Base-by-base conservation (phyloP, 2,888 invertebrate genomes). In the Pyrochroa serraticornis region DNA sequence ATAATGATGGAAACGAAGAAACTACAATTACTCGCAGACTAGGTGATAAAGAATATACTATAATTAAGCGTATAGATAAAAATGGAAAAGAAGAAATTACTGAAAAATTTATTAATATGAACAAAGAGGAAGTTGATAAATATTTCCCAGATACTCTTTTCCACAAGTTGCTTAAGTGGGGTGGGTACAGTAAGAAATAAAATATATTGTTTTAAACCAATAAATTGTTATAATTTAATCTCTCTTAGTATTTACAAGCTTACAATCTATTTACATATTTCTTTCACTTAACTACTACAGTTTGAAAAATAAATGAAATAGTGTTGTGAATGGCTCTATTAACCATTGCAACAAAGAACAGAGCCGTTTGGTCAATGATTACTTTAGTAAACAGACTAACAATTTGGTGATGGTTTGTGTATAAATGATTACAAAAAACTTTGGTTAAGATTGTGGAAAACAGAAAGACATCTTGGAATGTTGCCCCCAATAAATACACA, bases 1-100 rank as follows among this genome's bases (percentile, higher is more conserved):
- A 87, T 66, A 82, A 80, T 7, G 77, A 83, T 36, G 87, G 87
- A 0, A 85, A 84, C 66, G 81, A 83, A 64, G 83, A 85, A 66
- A 85, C 82, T 7, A 84, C 82, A n/a, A 74, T 85, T 32, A 84
- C 83, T 3, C 64, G 63, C 35, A 71, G 65, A 68, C 50, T 72
- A 7, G 77, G 74, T 1, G 74, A 77, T 60, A 75, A 77, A 66
- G 77, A 79, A 66, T 74, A 78, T 56, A 77, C 71, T 7, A 49
- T 77, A 30, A 84, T 82, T 13, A 85, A 81, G 22, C 75, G 83
- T 43, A 83, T 81, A 13, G 72, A 75, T 56, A 74, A 70, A 60
- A 61, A 72, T 63, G 79, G 79, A 2, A 69, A 71, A 44, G 71
- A 76, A 58, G 76, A 75, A 64, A 63, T 70, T 7, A 67, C 66